Base-by-base conservation (phyloP, 2,113 vertebrate genomes). In the Hiodon tergisus region DNA sequence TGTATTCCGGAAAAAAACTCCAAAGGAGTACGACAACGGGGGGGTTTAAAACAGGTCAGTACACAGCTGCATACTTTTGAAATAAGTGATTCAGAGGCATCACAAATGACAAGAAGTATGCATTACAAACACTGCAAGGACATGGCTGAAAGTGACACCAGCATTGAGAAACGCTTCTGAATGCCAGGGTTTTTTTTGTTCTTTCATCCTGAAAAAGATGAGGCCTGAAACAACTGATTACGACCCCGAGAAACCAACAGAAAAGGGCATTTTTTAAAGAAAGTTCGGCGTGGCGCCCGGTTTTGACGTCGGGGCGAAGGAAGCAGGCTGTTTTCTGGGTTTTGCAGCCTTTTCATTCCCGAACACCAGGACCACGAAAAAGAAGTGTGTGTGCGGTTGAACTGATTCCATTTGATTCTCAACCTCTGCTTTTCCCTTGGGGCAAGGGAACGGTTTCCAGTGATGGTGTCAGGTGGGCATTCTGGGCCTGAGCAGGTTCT, bases 31-130 rank as follows among this genome's bases (percentile, higher is more conserved):
- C 57, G 69, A 7, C 50, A 52, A 51, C 51, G 67, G 77, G 74
- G 77, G 77, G 63, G 57, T 14, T 11, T 55, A 6, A n/a, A 73
- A 62, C 73, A 84, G 86, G 77, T 83, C 70, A 70, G 68, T 77
- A 63, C 81, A 79, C 75, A 78, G 76, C 6, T 60, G 76, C 80
- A 61, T 31, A 16, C 74, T 55, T 71, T 63, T 80, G 70, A 82
- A 81, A 62, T 9, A 16, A 5, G 62, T 60, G 46, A 14, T 31
- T 67, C 62, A 14, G 59, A 71, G 75, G 57, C 74, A 65, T 65
- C 51, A 50, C 6, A 71, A 52, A 53, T 51, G 16, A 72, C 61
- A 77, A n/a, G n/a, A 61, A 47, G 31, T 58, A 60, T 55, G 57
- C 58, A 58, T 72, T 58, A 47, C 31, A 52, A 52, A 13, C 68